Evolutionary conservation across 2,797 vertebrate species (phyloP).

Genomic region (Caiman crocodilus): DNA sequence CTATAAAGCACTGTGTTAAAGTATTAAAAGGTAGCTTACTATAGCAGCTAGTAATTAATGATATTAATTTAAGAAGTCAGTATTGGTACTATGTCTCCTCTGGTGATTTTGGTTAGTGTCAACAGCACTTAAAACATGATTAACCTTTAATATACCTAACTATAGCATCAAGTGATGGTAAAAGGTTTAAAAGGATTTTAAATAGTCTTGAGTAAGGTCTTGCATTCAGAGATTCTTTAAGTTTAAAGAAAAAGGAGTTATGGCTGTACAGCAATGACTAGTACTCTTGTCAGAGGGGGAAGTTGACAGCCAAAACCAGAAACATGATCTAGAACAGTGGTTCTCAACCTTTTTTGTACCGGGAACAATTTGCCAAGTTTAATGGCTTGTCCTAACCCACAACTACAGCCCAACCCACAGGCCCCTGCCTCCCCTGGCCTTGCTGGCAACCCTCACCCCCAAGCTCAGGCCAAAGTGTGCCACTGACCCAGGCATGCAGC

Average conservation of each 20-base stretch:
- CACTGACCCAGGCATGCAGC: too few species aligned
- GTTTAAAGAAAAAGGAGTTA: neutral
- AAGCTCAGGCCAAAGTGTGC: too few species aligned
- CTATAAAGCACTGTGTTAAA: neutral
- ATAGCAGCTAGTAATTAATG: neutral
- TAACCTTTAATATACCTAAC: neutral
- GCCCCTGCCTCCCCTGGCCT: too few species aligned
- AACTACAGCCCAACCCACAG: too few species aligned
- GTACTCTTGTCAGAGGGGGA: neutral
- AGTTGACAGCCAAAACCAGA: neutral
- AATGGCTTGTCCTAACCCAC: too few species aligned
- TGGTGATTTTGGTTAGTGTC: neutral
- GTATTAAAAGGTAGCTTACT: neutral
- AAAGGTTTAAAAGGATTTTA: neutral
- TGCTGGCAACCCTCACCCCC: too few species aligned
- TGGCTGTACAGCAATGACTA: neutral
- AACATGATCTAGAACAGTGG: neutral
- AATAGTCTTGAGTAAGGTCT: neutral
- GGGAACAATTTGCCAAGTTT: too few species aligned
- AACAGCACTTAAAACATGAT: neutral
- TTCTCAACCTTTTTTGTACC: too few species aligned
- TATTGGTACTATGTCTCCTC: neutral
- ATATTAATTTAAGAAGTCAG: neutral
- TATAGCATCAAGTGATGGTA: neutral
- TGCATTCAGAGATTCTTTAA: neutral